Evolutionary conservation across 2,888 invertebrate genomes (phyloP), one percentile per base, ranked within the genome.

Genomic region (Tipula confusa): DNA sequence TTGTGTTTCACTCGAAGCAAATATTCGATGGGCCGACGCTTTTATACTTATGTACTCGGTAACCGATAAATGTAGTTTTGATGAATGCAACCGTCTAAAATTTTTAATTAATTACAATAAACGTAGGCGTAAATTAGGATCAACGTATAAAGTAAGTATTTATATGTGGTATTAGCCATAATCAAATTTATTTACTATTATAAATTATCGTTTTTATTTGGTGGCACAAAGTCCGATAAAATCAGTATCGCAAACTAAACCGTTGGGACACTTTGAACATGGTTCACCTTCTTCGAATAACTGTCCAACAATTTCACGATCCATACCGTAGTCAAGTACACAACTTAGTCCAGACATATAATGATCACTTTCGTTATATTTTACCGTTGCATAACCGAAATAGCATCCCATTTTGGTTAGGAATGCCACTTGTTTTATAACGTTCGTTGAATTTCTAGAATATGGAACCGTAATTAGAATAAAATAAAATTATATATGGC

Each of bases 1-100:
- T 88, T 93, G 92, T 85, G 89, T 92, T 82, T 92, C 93, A 83
- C 88, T 95, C 86, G 96, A 96, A 89, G 92, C 93, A 84, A 94
- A 96, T 88, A 95, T 96, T 84, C 92, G 95, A 84, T 96, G 96
- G 96, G 96, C 96, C 0, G 96, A 97, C 88, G 96, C 95, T 18
- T 96, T 95, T 87, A 93, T 96, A 83, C 91, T 96, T 83, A 94
- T 96, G 91, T 97, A 96, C 88, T 96, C 96, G 0, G 95, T 96
- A 38, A 96, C 96, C 0, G 96, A 97, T 89, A 95, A 96, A 88
- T 96, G 96, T 87, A 96, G 96, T 84, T 96, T 96, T 88, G 95
- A 96, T 88, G 95, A 96, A 88, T 95, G 95, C 89, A 95, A 95
- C 87, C 92, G 95, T 0, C 91, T 96, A 84, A 95, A 95, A 89